Conservation (phyloP, 2,113 vertebrate genomes). For the Athene noctua region DNA sequence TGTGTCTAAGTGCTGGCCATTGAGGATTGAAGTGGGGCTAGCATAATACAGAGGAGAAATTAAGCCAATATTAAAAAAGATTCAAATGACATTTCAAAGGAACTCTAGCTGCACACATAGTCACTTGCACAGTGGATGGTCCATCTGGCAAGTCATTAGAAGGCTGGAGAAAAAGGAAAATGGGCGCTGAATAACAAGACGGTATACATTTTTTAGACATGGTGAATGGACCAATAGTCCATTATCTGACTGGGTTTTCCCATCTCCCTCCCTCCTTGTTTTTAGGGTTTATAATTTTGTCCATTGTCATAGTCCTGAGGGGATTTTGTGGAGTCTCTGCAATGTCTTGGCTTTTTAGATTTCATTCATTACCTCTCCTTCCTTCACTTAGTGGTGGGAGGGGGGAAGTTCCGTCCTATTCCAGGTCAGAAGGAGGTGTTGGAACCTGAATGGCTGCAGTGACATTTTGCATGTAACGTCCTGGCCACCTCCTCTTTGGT, state of each 20-base stretch:
- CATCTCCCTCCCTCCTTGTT: neutral
- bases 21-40: neutral
- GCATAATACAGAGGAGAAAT: neutral
- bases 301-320: neutral
- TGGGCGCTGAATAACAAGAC: neutral
- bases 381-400: neutral
- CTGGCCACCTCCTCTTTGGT: neutral
- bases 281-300: neutral
- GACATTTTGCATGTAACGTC: neutral
- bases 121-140: neutral
- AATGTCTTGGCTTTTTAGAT: neutral
- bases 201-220: neutral
- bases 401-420: neutral
- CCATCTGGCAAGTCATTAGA: neutral
- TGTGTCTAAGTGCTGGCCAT: neutral
- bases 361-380: neutral
- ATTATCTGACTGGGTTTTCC: neutral
- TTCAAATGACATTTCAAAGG: neutral
- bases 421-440: neutral
- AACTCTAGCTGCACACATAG: neutral
- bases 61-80: neutral
- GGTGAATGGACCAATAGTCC: neutral
- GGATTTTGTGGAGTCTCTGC: neutral
- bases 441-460: neutral
- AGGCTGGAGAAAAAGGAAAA: neutral